Conservation (phyloP, 2,888 invertebrate species). For the Amphiduros pacificus region DNA sequence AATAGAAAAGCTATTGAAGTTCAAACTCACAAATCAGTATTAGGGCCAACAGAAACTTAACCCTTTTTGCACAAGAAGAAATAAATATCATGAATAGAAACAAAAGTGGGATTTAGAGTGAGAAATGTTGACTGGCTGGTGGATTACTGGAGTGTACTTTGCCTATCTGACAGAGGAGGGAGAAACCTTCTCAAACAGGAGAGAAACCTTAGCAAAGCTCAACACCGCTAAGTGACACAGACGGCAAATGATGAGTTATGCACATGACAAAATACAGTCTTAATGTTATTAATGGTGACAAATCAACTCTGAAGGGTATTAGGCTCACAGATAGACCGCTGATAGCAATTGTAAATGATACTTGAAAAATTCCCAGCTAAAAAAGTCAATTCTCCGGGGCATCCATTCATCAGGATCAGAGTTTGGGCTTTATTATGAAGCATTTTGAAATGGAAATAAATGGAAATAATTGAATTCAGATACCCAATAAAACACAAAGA, state of each 20-base stretch:
- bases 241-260: neutral
- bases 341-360: slow-evolving; percentile 4
- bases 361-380: neutral
- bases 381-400: neutral
- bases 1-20: too few relatives aligned
- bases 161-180: too few relatives aligned
- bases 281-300: slow-evolving; percentile 3
- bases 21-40: too few relatives aligned
- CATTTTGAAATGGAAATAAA: neutral
- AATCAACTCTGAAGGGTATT: neutral
- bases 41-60: too few relatives aligned
- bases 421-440: neutral
- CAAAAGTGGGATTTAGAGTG: too few relatives aligned
- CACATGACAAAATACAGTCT: slow-evolving; percentile 1
- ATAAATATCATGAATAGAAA: too few relatives aligned
- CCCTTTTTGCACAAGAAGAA: too few relatives aligned
- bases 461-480: slow-evolving; percentile 3
- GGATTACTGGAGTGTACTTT: too few relatives aligned
- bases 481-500: neutral
- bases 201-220: too few relatives aligned
- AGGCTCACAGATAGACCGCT: neutral
- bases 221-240: slow-evolving; percentile 1
- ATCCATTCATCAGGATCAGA: neutral
- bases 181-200: too few relatives aligned
- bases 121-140: too few relatives aligned